Evolutionary conservation across 1,140 invertebrate genomes (phyloP).

Genomic region (Teleogryllus occipitalis): DNA sequence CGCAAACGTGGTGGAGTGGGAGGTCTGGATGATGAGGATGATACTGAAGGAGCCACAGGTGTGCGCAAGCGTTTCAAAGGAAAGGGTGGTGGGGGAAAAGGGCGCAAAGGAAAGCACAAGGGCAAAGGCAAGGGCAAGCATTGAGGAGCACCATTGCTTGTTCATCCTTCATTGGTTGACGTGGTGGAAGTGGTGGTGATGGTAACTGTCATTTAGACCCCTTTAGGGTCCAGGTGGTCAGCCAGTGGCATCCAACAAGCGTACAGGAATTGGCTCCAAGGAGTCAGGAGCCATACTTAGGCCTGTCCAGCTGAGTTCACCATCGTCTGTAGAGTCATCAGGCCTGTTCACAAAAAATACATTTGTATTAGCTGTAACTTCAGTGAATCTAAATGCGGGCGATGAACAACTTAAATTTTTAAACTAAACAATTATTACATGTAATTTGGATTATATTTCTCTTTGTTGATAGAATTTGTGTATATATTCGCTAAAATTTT

Average conservation of each 20-base stretch:
- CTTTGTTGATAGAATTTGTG: too few species aligned
- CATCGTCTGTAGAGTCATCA: neutral
- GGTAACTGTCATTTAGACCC: too few species aligned
- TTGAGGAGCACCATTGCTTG: neutral
- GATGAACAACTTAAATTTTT: too few species aligned
- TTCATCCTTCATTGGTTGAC: neutral
- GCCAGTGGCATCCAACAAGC: neutral
- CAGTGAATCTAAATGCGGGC: too few species aligned
- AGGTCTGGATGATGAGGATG: constrained; percentile 52
- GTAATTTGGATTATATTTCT: too few species aligned
- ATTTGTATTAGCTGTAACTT: too few species aligned
- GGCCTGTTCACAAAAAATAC: neutral
- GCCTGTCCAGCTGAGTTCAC: neutral
- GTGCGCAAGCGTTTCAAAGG: constrained; percentile 65
- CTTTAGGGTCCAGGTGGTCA: neutral
- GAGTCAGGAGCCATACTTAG: neutral
- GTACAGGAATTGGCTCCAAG: neutral
- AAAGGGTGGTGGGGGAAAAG: constrained; percentile 25
- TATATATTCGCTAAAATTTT: too few species aligned
- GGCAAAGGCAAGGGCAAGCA: neutral
- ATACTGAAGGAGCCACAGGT: constrained; percentile 70
- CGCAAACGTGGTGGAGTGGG: constrained; percentile 52
- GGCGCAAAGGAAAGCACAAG: neutral
- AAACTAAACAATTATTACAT: too few species aligned
- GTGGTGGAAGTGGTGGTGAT: too few species aligned